These are phyloP conservation scores for Bradypus variegatus DNA, from an alignment of 2,797 vertebrate genomes.

Conservation along the genomic window DNA sequence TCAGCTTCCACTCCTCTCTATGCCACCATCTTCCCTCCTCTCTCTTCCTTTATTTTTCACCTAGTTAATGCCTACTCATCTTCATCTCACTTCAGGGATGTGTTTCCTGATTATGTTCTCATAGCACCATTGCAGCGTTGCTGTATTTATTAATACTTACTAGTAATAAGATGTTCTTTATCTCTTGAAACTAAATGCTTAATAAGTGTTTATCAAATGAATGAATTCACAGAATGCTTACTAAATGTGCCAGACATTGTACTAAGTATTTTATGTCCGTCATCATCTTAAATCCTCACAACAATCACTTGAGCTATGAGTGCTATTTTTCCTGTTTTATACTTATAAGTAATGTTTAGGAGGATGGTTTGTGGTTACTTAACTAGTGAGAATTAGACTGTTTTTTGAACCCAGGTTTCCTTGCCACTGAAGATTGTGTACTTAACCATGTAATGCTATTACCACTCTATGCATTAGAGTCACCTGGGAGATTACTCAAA, in stretches of 20 bases:
- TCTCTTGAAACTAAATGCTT: conserved; percentile 4
- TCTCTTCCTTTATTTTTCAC: neutral
- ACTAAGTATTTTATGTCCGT: neutral
- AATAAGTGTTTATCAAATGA: conserved; percentile 32
- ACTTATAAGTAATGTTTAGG: conserved; percentile 5
- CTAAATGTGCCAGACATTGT: conserved; percentile 1
- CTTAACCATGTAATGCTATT: neutral
- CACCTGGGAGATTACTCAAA: neutral
- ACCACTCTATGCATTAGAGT: neutral
- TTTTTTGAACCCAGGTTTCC: conserved; percentile 6
- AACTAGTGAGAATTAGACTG: neutral
- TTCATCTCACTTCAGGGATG: neutral
- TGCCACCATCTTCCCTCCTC: too few species aligned
- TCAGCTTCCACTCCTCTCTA: too few species aligned
- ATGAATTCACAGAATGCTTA: neutral
- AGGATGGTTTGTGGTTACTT: neutral
- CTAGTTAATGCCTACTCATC: neutral
- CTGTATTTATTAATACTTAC: conserved; percentile 10
- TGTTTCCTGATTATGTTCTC: conserved; percentile 15
- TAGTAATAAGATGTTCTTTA: neutral
- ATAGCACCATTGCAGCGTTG: neutral
- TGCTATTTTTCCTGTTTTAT: neutral
- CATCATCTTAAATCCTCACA: neutral
- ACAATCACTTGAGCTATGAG: neutral
- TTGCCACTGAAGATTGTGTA: neutral